These are phyloP conservation scores for Siphamia tubifer DNA, from an alignment of 2,113 vertebrate species.

Conservation along the genomic window DNA sequence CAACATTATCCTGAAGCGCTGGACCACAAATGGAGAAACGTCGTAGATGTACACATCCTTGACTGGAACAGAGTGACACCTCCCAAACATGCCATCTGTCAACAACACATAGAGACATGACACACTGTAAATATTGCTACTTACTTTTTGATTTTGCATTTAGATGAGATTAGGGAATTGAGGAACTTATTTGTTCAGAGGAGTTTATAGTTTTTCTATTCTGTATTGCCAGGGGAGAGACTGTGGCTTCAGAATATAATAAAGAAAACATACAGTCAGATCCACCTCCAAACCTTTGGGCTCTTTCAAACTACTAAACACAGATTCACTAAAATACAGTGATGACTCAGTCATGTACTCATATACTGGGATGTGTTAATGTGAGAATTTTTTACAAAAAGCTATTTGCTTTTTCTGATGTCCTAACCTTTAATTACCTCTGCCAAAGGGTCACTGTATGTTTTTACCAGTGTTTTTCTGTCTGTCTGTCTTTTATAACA, in stretches of 20 bases:
- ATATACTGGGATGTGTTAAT: constrained; percentile 1
- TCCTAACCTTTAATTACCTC: too few relatives aligned
- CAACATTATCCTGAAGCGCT: constrained; percentile 83
- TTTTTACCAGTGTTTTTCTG: too few relatives aligned
- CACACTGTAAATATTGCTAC: neutral
- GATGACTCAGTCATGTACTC: neutral
- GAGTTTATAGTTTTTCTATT: too few relatives aligned
- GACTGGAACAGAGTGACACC: constrained; percentile 83
- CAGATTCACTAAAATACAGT: neutral
- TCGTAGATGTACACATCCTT: constrained; percentile 85
- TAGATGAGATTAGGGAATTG: too few relatives aligned
- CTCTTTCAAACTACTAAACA: neutral
- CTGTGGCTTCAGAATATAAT: too few relatives aligned
- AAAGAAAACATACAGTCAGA: neutral
- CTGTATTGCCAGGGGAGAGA: too few relatives aligned
- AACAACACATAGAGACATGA: constrained; percentile 12
- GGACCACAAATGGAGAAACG: constrained; percentile 82
- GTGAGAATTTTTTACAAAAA: too few relatives aligned
- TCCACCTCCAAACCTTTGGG: neutral
- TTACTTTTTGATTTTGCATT: neutral
- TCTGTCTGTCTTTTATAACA: too few relatives aligned
- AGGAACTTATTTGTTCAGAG: too few relatives aligned
- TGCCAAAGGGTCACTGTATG: too few relatives aligned
- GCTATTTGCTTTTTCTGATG: too few relatives aligned
- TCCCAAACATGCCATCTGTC: constrained; percentile 92